phyloP scores from a whole-genome alignment of 2,888 invertebrate genomes.

The Diploptera punctata region DNA sequence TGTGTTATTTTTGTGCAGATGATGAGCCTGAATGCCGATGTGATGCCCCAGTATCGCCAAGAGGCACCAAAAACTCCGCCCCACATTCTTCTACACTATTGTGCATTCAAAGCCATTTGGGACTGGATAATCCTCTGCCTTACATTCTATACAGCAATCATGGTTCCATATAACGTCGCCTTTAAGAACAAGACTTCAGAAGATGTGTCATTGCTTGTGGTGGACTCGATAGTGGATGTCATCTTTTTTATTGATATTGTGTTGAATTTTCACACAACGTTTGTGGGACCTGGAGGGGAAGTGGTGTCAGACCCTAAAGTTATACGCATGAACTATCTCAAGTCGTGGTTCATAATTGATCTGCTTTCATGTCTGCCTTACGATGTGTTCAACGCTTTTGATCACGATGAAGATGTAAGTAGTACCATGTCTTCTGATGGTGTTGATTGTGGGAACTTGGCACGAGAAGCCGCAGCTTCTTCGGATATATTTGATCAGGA shows the following conservation, averaged over 20 bases:
- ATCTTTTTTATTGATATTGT: conserved; percentile 99
- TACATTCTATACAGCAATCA: conserved; percentile 99
- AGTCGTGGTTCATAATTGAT: conserved; percentile 99
- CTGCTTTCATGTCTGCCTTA: conserved; percentile 98
- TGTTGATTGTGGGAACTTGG: conserved; percentile 36
- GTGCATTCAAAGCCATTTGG: conserved; percentile 99
- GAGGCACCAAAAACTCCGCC: conserved; percentile 99
- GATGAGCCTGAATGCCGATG: conserved; percentile 98
- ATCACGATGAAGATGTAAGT: conserved; percentile 96
- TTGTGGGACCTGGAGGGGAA: conserved; percentile 95
- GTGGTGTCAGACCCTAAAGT: conserved; percentile 99
- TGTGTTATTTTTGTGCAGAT: no score
- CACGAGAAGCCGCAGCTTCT: conserved; percentile 9
- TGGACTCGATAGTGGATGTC: conserved; percentile 96
- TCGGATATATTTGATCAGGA: conserved; percentile 32
- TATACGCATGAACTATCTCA: conserved; percentile 97
- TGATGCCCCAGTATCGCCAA: conserved; percentile 97
- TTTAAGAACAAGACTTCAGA: conserved; percentile 99
- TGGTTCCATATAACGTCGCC: conserved; percentile 99
- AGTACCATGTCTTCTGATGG: conserved; percentile 27
- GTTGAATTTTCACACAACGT: conserved; percentile 99
- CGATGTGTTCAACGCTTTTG: conserved; percentile 99
- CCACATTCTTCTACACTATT: conserved; percentile 99
- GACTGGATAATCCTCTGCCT: conserved; percentile 99
- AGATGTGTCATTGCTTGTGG: conserved; percentile 92